Evolutionary conservation across 1,140 invertebrate genomes (phyloP).

Genomic region (Meloidogyne hapla): DNA sequence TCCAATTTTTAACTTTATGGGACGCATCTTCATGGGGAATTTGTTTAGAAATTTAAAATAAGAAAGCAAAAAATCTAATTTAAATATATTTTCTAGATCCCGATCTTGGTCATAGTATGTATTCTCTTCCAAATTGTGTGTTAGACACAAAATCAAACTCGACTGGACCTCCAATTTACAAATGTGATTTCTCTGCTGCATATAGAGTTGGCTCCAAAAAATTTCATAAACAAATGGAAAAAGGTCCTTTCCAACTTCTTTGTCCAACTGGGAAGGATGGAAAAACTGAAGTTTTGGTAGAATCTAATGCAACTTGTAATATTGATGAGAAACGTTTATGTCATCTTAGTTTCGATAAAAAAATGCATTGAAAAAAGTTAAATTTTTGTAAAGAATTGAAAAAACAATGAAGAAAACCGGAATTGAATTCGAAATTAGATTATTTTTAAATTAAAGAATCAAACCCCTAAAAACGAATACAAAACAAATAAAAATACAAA

Average conservation of each 20-base stretch:
- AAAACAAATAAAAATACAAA: too few species aligned
- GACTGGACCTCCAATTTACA: background rate
- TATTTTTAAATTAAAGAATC: too few species aligned
- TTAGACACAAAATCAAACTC: background rate
- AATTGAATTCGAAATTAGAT: too few species aligned
- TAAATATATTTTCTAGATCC: background rate
- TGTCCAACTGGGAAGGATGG: background rate
- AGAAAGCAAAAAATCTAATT: too few species aligned
- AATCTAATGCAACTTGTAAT: background rate
- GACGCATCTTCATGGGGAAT: too few species aligned
- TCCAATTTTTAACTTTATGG: too few species aligned
- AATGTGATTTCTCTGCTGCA: background rate
- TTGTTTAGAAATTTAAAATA: too few species aligned
- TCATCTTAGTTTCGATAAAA: background rate
- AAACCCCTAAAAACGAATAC: too few species aligned
- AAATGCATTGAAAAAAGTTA: background rate
- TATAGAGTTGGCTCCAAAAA: background rate
- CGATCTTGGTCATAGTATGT: background rate
- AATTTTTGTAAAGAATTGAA: background rate
- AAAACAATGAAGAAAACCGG: too few species aligned
- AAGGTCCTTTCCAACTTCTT: background rate
- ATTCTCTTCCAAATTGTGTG: background rate
- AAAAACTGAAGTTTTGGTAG: background rate
- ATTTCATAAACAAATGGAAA: background rate
- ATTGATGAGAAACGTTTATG: constrained; percentile 5